These are phyloP conservation scores for Chloroceryle amazona DNA, from an alignment of 2,797 vertebrate genomes.

Conservation along the genomic window DNA sequence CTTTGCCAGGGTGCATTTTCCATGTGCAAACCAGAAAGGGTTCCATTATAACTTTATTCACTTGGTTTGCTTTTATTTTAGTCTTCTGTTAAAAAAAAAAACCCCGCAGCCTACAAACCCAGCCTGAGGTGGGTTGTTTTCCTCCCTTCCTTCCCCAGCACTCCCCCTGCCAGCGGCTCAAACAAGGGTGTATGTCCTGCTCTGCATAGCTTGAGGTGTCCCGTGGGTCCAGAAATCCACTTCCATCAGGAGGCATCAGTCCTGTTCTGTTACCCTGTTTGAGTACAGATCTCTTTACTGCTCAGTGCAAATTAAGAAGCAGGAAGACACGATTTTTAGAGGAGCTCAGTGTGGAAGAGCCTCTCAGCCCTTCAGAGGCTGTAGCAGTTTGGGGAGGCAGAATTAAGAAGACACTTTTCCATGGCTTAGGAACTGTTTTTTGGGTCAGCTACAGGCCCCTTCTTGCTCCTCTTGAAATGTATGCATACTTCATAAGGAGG, in stretches of 20 bases:
- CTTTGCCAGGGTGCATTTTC: not conserved
- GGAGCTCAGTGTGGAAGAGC: not conserved
- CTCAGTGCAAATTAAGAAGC: slow-evolving; percentile 21
- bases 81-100: not conserved
- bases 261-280: slow-evolving; percentile 41
- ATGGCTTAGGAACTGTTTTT: not conserved
- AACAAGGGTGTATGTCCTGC: slow-evolving; percentile 53
- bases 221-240: slow-evolving; percentile 5
- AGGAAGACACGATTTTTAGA: not conserved
- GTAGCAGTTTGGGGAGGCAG: not conserved
- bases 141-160: not conserved
- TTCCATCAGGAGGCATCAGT: slow-evolving; percentile 4
- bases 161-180: not conserved
- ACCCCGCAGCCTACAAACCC: not conserved
- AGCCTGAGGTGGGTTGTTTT: not conserved
- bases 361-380: not conserved
- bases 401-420: not conserved
- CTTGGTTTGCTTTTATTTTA: not conserved
- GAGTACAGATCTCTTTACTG: not conserved
- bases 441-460: not conserved
- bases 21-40: not conserved
- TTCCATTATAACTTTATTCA: not conserved
- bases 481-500: not conserved
- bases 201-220: not conserved
- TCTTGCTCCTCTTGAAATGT: slow-evolving; percentile 18